Evolutionary conservation across 2,797 vertebrate genomes (phyloP).

Genomic region (Pipistrellus kuhlii): DNA sequence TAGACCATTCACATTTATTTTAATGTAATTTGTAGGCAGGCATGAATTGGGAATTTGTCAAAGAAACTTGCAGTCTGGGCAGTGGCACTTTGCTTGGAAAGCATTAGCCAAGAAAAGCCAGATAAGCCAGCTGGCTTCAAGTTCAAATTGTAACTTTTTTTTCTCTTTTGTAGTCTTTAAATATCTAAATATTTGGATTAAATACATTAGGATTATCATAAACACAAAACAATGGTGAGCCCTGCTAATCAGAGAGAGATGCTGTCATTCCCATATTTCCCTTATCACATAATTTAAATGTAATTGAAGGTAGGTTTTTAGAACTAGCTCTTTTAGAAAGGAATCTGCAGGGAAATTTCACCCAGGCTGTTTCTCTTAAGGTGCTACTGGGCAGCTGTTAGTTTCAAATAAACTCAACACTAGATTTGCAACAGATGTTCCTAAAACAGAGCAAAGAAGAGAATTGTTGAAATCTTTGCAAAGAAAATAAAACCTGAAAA

Average conservation of each 20-base stretch:
- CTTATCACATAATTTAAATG: constrained; percentile 41
- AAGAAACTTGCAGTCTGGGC: constrained; percentile 19
- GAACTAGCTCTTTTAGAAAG: constrained; percentile 68
- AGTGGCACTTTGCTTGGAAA: constrained; percentile 1
- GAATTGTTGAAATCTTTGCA: constrained; percentile 47
- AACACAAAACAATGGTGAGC: constrained; percentile 52
- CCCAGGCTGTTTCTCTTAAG: constrained; percentile 62
- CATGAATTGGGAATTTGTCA: constrained; percentile 61
- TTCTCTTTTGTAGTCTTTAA: constrained; percentile 7
- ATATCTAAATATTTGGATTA: constrained; percentile 71
- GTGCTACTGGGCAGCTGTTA: constrained; percentile 74
- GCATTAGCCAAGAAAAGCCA: constrained; percentile 34
- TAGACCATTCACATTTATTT: constrained; percentile 49
- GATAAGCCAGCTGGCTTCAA: constrained; percentile 59
- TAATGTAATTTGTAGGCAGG: constrained; percentile 52
- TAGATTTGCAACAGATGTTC: constrained; percentile 81
- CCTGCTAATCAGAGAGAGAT: not conserved
- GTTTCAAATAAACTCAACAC: constrained; percentile 75
- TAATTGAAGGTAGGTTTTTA: constrained; percentile 56
- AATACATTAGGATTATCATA: constrained; percentile 45
- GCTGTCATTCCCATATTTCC: not conserved
- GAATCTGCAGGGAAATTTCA: constrained; percentile 64
- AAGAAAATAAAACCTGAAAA: constrained; percentile 62
- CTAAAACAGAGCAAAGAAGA: constrained; percentile 68
- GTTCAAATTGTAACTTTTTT: constrained; percentile 39